These are phyloP conservation scores for Eretmocerus hayati DNA, from an alignment of 2,888 invertebrate species.

Conservation along the genomic window DNA sequence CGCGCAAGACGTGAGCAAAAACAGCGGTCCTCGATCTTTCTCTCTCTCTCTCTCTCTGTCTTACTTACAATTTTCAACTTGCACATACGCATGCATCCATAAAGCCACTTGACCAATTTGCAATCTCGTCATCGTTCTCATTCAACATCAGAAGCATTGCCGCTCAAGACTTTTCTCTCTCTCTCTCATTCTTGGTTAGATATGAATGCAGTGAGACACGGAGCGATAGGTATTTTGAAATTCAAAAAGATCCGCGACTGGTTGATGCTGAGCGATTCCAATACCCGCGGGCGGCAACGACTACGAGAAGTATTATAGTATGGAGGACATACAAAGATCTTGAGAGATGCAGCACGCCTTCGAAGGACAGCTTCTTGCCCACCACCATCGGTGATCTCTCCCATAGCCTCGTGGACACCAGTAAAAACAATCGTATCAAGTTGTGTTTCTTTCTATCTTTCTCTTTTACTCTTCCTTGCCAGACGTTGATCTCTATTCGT, in stretches of 20 bases:
- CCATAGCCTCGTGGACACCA: too few species aligned
- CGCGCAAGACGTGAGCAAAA: too few species aligned
- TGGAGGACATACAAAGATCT: too few species aligned
- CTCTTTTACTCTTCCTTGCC: neutral
- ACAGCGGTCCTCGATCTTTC: too few species aligned
- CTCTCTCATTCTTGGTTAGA: slow-evolving; percentile 3
- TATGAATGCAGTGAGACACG: slow-evolving; percentile 8
- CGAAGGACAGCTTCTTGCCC: slow-evolving; percentile 45
- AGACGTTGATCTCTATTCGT: neutral
- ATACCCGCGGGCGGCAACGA: slow-evolving; percentile 30
- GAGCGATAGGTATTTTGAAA: slow-evolving; percentile 21
- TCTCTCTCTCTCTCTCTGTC: too few species aligned
- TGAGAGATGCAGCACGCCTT: too few species aligned
- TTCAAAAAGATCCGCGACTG: slow-evolving; percentile 18
- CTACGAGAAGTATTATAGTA: slow-evolving; percentile 28
- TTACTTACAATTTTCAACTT: too few species aligned
- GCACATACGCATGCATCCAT: neutral
- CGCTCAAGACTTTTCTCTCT: neutral
- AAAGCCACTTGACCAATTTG: slow-evolving; percentile 4
- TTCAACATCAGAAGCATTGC: neutral
- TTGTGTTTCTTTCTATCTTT: neutral
- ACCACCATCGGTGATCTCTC: slow-evolving; percentile 38
- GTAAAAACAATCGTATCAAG: slow-evolving; percentile 44
- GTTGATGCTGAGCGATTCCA: too few species aligned
- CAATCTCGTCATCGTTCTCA: slow-evolving; percentile 15